Base-by-base conservation (phyloP, 2,113 vertebrate genomes). In the Bettongia penicillata region DNA sequence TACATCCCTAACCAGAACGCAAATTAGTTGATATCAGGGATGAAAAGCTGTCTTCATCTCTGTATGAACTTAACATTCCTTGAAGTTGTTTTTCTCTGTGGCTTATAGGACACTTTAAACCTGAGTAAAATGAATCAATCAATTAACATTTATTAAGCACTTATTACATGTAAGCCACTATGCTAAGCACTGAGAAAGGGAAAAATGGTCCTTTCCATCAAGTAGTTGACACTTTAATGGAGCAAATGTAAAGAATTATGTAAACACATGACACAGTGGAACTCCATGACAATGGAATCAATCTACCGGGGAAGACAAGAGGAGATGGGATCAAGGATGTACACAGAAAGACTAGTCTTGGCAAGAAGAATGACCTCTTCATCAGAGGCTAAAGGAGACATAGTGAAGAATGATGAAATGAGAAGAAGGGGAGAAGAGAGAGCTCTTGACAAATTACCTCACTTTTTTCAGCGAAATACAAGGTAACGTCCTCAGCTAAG, bases 51-150 rank as follows among this genome's bases (percentile, higher is more conserved):
- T 77, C 37, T 77, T 84, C 68, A 84, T 22, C 14, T 43, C 43
- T 84, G n/a, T 14, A 68, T 84, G 37, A 84, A 84, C 68, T 84
- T 84, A 84, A 43, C 43, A 19, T 43, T 84, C 37, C 92, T 1
- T 19, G 93, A 94, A 89, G 94, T 91, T 92, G 89, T 49, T n/a
- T 89, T 91, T 94, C 50, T 91, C 26, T 94, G 91, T 55, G 28
- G 22, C 31, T 23, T 93, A 31, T 51, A 93, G 52, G 48, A 92
- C 37, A 92, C 26, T 94, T 94, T 77, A 93, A 95, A 26, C 50
- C 57, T 92, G 1, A 2, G 93, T 95, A 48, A 90, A 90, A n/a
- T 24, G 48, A 51, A 49, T 89, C 94, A 51, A 49, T 89, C 94
- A 84, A 43, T 23, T 84, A 84, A 84, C 16, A 84, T 43, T 84